A percentile compares a stretch with the other conserved stretches of the same genome.
phyloP scores from a whole-genome alignment of 2,888 invertebrate species.

The Holacanthella duospinosa region DNA sequence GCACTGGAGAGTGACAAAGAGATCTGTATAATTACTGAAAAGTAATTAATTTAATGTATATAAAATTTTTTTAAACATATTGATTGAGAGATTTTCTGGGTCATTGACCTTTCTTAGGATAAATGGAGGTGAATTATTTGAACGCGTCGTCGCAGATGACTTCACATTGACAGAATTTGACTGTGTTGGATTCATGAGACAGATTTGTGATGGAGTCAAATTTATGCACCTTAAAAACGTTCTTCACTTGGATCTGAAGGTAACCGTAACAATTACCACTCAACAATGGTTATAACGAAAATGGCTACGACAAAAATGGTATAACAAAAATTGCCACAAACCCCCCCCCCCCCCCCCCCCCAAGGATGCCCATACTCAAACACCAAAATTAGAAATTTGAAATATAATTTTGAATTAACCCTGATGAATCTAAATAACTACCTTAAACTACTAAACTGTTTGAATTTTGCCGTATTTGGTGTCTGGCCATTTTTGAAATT shows the following conservation, averaged over 20 bases:
- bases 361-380: too few species aligned
- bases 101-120: conserved; percentile 51
- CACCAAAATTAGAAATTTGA: too few species aligned
- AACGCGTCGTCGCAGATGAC: conserved; percentile 82
- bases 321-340: too few species aligned
- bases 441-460: too few species aligned
- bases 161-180: conserved; percentile 82
- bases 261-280: too few species aligned
- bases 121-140: conserved; percentile 86
- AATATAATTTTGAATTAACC: too few species aligned
- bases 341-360: too few species aligned
- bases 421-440: too few species aligned
- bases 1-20: conserved; percentile 67
- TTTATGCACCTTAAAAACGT: conserved; percentile 78
- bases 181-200: conserved; percentile 60
- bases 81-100: background rate
- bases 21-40: conserved; percentile 79
- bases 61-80: conserved; percentile 39
- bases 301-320: too few species aligned
- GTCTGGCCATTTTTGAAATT: too few species aligned
- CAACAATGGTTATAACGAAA: background rate
- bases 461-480: too few species aligned
- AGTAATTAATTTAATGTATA: conserved; percentile 55
- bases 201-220: conserved; percentile 80
- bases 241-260: conserved; percentile 82